Evolutionary conservation across 2,888 invertebrate genomes (phyloP), one percentile per base, ranked within the genome.

Genomic region (Nemoura dubitans): DNA sequence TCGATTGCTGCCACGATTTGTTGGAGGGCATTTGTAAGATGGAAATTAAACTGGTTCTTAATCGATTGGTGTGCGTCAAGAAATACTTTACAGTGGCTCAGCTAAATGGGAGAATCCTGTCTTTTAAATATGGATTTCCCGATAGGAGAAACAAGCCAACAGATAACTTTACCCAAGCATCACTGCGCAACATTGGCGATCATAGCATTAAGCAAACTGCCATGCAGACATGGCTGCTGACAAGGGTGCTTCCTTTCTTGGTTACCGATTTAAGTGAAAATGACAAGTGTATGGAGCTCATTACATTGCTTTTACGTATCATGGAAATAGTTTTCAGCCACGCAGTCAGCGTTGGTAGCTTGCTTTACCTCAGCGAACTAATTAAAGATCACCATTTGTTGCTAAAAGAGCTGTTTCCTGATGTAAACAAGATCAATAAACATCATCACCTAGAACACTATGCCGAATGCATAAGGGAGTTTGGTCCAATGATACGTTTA

Each of bases 1-100:
- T 87, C 76, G 87, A 87, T 77, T 10, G 59, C 7, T 85, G 87
- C 36, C 88, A 88, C 29, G 88, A 88, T 42, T 78, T 88, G 16
- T 10, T 36, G 36, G 36, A 36, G 10, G 36, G 36, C 5, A 6
- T 3, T 10, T 3, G 3, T 3, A 36, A 36, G 10, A 36, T 36
- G 36, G 36, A 36, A 10, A 36, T 36, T 36, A 36, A 36, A 10
- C 36, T 36, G 14, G 80, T 80, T 14, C 28, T 80, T 1, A n/a
- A 80, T 27, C 80, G 25, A 7, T 80, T 26, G 10, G 27, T 80
- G 1, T 28, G 26, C 28, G 80, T 80, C 14, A 28, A 80, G 26
- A 80, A 80, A 80, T 80, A 28, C 2, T 80, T 80, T 10, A 80
- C 25, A 14, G 80, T 80, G 10, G 28, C 10, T 16, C 80, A 28